Evolutionary conservation across 2,888 invertebrate genomes (phyloP), one percentile per base, ranked within the genome.

Genomic region (Gymnoscelis rufifasciata): DNA sequence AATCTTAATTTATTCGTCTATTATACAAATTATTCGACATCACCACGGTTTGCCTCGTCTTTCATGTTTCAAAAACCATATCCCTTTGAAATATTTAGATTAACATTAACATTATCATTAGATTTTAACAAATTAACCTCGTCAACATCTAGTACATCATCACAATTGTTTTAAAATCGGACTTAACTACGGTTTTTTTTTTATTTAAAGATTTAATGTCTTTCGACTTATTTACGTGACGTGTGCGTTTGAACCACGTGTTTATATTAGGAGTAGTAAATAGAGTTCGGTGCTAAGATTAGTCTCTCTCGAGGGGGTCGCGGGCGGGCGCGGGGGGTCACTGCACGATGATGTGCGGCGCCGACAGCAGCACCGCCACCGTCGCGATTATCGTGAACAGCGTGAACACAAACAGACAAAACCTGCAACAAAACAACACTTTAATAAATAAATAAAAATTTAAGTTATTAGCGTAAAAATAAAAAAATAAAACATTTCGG

Each of bases 351-450:
- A 97, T 96, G 89, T 97, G 97, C 62, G 97, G 97, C 72, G 97
- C 97, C 62, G 95, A 95, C 66, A 95, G 90, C 69, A 97, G 90
- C 78, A 97, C 97, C 63, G 96, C 95, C 70, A 96, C 94, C 66
- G 97, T 97, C 67, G 97, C 96, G 78, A 96, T 93, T 82, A 97
- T 92, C 73, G 97, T 97, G 90, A 97, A 97, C 83, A 96, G 89
- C 56, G 96, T 96, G 91, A 98, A 98, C 78, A 97, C 93, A 89
- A 96, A 95, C 88, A 98, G 92, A 89, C 98, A 98, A 89, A 97
- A 94, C 90, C 95, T 93, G 87, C 57, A 51, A 78, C 74, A 62
- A 30, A 30, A 33, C 31, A 8, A 15, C n/a, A 6, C n/a, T 33
- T n/a, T n/a, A n/a, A n/a, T n/a, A n/a, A n/a, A n/a, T n/a, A n/a